phyloP scores from a whole-genome alignment of 2,797 vertebrate genomes.

The Tokudaia tokunoshimensis region DNA sequence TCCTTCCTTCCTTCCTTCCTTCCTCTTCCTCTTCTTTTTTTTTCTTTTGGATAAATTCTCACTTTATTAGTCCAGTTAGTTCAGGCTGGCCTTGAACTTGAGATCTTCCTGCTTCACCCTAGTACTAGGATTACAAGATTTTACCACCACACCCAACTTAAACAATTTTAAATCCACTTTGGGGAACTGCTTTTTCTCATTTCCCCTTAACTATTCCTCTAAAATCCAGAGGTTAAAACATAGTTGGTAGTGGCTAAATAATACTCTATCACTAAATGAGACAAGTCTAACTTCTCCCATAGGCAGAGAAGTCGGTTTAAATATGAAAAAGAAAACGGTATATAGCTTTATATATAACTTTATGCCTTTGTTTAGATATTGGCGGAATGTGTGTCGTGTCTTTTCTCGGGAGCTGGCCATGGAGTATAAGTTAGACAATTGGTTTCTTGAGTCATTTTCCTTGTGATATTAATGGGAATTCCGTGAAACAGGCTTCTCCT shows the following conservation, averaged over 20 bases:
- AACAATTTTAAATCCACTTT: background rate
- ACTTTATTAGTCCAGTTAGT: background rate
- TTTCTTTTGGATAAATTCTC: background rate
- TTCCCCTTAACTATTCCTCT: background rate
- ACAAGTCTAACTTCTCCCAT: background rate
- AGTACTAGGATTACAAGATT: background rate
- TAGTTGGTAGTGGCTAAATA: slow-evolving; percentile 9
- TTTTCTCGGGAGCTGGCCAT: background rate
- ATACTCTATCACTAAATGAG: background rate
- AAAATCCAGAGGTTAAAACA: slow-evolving; percentile 23
- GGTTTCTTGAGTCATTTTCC: background rate
- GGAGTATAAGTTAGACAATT: background rate
- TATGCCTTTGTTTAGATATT: background rate
- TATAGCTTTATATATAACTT: background rate
- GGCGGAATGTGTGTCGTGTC: background rate
- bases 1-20: no score
- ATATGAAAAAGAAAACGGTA: background rate
- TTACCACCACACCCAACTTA: background rate
- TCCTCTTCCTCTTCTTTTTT: no score
- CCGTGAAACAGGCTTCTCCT: background rate
- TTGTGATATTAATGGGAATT: slow-evolving; percentile 25
- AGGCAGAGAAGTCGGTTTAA: background rate
- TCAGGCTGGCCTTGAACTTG: background rate
- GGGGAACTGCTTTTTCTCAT: slow-evolving; percentile 14
- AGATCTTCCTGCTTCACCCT: background rate